phyloP scores from a whole-genome alignment of 2,888 invertebrate species.

The Parochlus steinenii region DNA sequence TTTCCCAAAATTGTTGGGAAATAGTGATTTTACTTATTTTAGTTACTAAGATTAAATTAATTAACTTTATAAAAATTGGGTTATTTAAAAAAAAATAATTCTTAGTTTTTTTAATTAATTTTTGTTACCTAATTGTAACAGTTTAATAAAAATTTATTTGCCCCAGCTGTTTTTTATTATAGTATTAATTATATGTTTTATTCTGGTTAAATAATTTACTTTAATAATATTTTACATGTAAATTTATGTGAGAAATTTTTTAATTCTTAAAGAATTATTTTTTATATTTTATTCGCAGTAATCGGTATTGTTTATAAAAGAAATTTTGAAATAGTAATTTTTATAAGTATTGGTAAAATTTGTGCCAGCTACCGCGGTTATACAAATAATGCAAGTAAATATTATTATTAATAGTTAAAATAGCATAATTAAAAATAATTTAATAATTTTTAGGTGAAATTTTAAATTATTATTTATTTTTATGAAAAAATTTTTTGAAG shows the following conservation, averaged over 20 bases:
- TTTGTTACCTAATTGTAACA: no score
- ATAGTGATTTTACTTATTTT: no score
- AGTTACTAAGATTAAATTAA: no score
- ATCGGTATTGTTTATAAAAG: slow-evolving; percentile 40
- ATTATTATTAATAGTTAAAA: slow-evolving; percentile 30
- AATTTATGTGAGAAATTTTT: slow-evolving; percentile 31
- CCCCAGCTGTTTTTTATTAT: no score
- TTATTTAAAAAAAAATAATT: no score
- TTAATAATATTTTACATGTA: slow-evolving; percentile 37
- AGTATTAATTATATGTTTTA: slow-evolving; percentile 34
- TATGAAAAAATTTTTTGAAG: slow-evolving; percentile 29
- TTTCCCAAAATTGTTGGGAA: no score
- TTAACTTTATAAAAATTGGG: no score
- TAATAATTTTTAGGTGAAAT: slow-evolving; percentile 38
- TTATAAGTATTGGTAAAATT: slow-evolving; percentile 40
- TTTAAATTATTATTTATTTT: slow-evolving; percentile 33
- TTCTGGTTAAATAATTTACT: slow-evolving; percentile 33
- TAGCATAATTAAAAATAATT: slow-evolving; percentile 27
- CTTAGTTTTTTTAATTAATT: no score
- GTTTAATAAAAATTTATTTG: no score
- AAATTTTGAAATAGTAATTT: slow-evolving; percentile 43
- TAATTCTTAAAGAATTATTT: slow-evolving; percentile 32
- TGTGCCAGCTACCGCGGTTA: slow-evolving; percentile 59
- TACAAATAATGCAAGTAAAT: slow-evolving; percentile 40
- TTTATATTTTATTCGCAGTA: slow-evolving; percentile 26